Percentiles rank a stretch among this genome's conserved stretches.
phyloP scores from a whole-genome alignment of 1,140 invertebrate genomes.

The Manduca sexta region DNA sequence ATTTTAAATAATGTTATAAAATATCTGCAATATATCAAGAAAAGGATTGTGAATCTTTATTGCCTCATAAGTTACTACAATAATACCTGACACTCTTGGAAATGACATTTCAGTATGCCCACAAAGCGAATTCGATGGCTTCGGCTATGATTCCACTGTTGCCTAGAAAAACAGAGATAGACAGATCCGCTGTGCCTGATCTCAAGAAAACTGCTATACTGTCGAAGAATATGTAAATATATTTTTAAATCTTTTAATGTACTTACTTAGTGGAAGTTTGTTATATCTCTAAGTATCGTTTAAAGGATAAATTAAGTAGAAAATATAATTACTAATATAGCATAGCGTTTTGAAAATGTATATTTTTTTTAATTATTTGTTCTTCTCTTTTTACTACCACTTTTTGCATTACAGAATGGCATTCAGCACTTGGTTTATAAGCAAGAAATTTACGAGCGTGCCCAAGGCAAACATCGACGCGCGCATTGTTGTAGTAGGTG shows the following conservation, averaged over 20 bases:
- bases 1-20: too few relatives aligned
- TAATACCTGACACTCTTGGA: too few relatives aligned
- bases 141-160: conserved; percentile 44
- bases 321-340: too few relatives aligned
- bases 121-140: conserved; percentile 48
- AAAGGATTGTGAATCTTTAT: too few relatives aligned
- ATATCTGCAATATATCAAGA: too few relatives aligned
- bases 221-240: conserved; percentile 37
- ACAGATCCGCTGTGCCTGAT: conserved; percentile 24
- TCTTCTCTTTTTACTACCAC: too few relatives aligned
- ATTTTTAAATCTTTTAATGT: not conserved
- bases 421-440: conserved; percentile 51
- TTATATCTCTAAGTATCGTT: too few relatives aligned
- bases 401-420: conserved; percentile 30
- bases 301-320: too few relatives aligned
- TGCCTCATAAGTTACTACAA: too few relatives aligned
- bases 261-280: not conserved
- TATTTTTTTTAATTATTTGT: too few relatives aligned
- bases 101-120: conserved; percentile 40
- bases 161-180: conserved; percentile 36
- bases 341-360: too few relatives aligned
- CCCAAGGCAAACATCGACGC: conserved; percentile 66
- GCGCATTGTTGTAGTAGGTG: conserved; percentile 82
- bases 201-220: conserved; percentile 23
- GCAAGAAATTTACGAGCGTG: conserved; percentile 39